Percentiles rank a stretch among this genome's conserved stretches.
Evolutionary conservation across 2,888 invertebrate species (phyloP).

Genomic region (Luperina testacea): DNA sequence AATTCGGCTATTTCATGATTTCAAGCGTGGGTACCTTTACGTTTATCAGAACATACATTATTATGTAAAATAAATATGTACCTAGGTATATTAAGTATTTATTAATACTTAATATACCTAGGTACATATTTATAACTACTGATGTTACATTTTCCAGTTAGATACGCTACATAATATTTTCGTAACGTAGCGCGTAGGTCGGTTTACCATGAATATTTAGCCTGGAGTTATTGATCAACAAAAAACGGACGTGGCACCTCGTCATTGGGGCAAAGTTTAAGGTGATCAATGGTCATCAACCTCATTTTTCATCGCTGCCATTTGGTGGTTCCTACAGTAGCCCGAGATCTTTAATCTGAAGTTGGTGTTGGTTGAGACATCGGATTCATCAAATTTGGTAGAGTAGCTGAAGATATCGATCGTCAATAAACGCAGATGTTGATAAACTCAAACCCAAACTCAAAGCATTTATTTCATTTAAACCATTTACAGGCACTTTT

Average conservation of each 20-base stretch:
- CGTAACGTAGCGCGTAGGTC: too few relatives aligned
- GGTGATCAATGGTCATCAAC: neutral
- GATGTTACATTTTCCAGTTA: neutral
- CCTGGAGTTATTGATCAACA: neutral
- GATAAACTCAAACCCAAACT: too few relatives aligned
- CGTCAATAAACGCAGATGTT: too few relatives aligned
- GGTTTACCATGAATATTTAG: neutral
- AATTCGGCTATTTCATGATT: slow-evolving; percentile 10
- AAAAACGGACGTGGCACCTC: neutral
- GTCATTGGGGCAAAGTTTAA: neutral
- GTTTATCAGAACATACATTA: neutral
- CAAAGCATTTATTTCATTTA: too few relatives aligned
- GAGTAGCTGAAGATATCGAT: neutral
- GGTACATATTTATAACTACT: too few relatives aligned
- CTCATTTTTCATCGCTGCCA: neutral
- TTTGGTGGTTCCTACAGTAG: neutral
- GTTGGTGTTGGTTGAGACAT: neutral
- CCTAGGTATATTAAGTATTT: neutral
- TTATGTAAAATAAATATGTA: neutral
- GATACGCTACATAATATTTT: neutral
- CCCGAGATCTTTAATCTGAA: neutral
- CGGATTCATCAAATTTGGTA: neutral
- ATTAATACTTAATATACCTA: too few relatives aligned
- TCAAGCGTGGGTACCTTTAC: slow-evolving; percentile 5
- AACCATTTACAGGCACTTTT: too few relatives aligned